Conservation (phyloP, 2,113 vertebrate genomes). For the Cettia cetti region DNA sequence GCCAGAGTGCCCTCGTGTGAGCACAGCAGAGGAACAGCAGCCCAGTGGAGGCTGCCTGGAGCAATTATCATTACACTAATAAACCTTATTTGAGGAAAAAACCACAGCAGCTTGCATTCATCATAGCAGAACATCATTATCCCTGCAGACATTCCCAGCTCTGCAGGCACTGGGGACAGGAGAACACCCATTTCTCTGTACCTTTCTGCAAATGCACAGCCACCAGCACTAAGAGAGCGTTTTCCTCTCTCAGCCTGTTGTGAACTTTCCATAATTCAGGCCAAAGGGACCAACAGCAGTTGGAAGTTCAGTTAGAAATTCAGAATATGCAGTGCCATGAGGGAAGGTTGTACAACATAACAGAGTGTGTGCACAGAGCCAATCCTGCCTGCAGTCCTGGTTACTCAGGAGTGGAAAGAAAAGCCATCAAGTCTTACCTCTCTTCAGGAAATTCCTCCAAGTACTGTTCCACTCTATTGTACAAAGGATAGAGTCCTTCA, state of each 20-base stretch:
- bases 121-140: not conserved
- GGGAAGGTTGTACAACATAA: fast-evolving
- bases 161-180: not conserved
- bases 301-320: not conserved
- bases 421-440: constrained; percentile 73
- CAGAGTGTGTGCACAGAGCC: not conserved
- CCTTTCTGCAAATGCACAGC: not conserved
- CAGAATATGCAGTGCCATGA: not conserved
- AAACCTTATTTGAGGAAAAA: not conserved
- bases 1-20: constrained; percentile 63
- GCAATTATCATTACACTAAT: not conserved
- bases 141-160: not conserved
- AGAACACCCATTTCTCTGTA: not conserved
- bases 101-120: not conserved
- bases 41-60: not conserved
- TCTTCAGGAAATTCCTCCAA: constrained; percentile 91
- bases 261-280: not conserved
- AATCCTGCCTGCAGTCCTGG: not conserved
- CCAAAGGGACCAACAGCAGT: not conserved
- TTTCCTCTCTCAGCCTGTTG: not conserved
- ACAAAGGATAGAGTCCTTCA: constrained; percentile 91
- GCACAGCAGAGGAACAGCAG: not conserved
- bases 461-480: constrained; percentile 87
- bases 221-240: fast-evolving
- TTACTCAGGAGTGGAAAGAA: not conserved